These are phyloP conservation scores for Micronycteris hirsuta DNA, from an alignment of 2,113 vertebrate genomes.

Conservation along the genomic window DNA sequence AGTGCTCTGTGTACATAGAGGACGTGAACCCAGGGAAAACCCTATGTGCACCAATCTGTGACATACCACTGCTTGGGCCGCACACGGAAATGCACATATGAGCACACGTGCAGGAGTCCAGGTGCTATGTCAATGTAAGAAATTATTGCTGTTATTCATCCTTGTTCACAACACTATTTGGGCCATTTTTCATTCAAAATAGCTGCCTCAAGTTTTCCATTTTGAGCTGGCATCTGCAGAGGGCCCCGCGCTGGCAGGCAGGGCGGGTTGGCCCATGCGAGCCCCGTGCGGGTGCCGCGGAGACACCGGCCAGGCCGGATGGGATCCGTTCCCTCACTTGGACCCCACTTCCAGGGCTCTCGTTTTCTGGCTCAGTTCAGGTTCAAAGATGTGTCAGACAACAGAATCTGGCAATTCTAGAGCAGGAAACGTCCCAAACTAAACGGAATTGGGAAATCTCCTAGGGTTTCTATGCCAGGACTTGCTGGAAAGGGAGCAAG, in stretches of 20 bases:
- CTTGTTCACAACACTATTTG: not conserved
- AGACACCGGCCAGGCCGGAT: too few species aligned
- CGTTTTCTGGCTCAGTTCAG: constrained; percentile 31
- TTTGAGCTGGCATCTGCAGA: not conserved
- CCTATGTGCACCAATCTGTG: not conserved
- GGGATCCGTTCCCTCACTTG: too few species aligned
- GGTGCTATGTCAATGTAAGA: not conserved
- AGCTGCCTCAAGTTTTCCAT: not conserved
- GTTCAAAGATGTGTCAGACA: constrained; percentile 48
- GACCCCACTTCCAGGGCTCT: not conserved
- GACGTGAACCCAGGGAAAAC: not conserved
- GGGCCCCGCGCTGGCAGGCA: not conserved
- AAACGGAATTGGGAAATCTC: not conserved
- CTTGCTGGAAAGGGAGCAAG: not conserved
- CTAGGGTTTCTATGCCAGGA: not conserved
- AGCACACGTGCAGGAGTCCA: not conserved
- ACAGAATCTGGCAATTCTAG: constrained; percentile 7
- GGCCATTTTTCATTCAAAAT: not conserved
- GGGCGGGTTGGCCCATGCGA: not conserved
- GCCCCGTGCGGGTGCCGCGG: not conserved
- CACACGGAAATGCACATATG: not conserved
- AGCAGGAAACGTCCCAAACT: not conserved
- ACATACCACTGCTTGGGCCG: not conserved
- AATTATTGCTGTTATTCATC: not conserved
- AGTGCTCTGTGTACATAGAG: not conserved